Conservation (phyloP, 2,797 vertebrate species). For the Arctocebus calabarensis region DNA sequence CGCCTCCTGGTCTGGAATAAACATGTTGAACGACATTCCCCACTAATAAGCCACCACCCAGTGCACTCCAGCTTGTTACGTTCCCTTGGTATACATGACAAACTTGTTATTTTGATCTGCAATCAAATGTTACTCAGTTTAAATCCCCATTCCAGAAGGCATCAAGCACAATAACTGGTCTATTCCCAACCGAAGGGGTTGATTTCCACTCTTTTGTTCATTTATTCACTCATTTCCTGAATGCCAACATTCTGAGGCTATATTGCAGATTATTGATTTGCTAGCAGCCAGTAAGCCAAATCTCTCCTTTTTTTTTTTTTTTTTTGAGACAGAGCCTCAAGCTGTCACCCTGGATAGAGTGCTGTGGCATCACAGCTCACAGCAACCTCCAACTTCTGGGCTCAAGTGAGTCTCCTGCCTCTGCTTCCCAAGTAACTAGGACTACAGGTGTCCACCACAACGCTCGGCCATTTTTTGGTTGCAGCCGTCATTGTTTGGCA, state of each 20-base stretch:
- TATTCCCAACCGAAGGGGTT: background rate
- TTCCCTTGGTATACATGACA: background rate
- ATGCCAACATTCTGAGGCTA: background rate
- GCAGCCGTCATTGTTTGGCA: no score
- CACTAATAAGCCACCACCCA: background rate
- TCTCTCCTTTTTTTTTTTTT: no score
- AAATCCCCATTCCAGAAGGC: background rate
- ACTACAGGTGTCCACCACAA: no score
- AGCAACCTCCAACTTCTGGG: no score
- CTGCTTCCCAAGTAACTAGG: no score
- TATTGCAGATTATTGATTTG: background rate
- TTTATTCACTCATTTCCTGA: background rate
- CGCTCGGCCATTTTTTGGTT: no score
- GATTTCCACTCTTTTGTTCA: background rate
- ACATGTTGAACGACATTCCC: background rate
- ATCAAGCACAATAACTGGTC: background rate
- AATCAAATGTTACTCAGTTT: background rate
- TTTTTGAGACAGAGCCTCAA: no score
- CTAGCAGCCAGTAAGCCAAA: background rate
- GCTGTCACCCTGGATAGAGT: no score
- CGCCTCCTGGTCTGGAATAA: background rate
- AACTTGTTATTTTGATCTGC: conserved; percentile 10
- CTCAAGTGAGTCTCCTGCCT: no score
- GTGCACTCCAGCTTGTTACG: background rate
- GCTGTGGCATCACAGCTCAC: no score